Conservation (phyloP, 2,888 invertebrate genomes). For the Hydriomena furcata region DNA sequence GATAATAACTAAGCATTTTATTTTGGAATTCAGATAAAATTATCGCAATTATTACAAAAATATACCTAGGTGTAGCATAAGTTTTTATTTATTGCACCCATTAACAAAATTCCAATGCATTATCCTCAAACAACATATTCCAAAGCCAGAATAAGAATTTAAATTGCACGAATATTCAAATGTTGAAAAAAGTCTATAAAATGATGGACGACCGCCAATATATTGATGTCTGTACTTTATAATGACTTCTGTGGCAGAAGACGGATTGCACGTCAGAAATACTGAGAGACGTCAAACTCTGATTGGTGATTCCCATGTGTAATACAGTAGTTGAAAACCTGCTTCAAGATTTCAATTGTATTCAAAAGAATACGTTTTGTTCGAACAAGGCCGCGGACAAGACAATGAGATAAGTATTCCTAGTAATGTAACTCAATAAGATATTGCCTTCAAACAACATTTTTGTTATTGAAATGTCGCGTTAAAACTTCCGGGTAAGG, state of each 20-base stretch:
- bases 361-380: constrained; percentile 59
- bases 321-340: constrained; percentile 74
- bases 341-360: constrained; percentile 38
- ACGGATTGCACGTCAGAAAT: constrained; percentile 61
- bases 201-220: constrained; percentile 74
- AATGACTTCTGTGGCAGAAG: constrained; percentile 47
- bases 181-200: constrained; percentile 51
- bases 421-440: constrained; percentile 30
- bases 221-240: constrained; percentile 46
- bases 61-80: background rate
- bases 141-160: constrained; percentile 40
- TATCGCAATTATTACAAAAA: no score
- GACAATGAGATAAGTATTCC: constrained; percentile 54
- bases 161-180: constrained; percentile 68
- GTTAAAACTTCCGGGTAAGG: background rate
- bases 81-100: constrained; percentile 15
- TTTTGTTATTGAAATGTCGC: background rate
- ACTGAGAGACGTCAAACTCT: constrained; percentile 75
- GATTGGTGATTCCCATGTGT: constrained; percentile 83
- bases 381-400: constrained; percentile 60
- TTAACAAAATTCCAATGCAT: constrained; percentile 1
- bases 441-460: background rate
- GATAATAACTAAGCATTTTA: no score
- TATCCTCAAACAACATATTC: constrained; percentile 11
- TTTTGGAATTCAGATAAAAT: no score